A percentile compares a stretch with the other conserved stretches of the same genome.
Conservation (phyloP, 2,888 invertebrate species). For the Cyaniris semiargus region DNA sequence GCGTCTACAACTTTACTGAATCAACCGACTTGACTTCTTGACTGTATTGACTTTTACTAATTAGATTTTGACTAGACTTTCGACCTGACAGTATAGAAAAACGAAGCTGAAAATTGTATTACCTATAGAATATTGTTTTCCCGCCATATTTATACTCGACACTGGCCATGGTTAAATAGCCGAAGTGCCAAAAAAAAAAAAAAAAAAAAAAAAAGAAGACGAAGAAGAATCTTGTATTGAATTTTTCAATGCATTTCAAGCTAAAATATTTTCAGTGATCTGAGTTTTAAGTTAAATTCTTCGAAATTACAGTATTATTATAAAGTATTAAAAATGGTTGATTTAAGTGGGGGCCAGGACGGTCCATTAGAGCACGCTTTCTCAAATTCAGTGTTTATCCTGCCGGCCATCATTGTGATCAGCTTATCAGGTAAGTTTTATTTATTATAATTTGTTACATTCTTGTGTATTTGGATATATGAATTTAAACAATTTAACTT, state of each 20-base stretch:
- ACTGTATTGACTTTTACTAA: no score
- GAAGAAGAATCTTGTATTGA: no score
- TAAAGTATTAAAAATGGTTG: conserved; percentile 84
- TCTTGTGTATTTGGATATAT: background rate
- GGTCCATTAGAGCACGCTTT: conserved; percentile 92
- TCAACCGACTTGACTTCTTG: no score
- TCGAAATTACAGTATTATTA: conserved; percentile 53
- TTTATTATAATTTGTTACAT: conserved; percentile 9
- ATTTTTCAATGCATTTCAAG: conserved; percentile 6
- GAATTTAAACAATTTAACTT: background rate
- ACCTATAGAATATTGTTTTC: no score
- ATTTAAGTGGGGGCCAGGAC: conserved; percentile 88
- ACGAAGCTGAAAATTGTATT: no score
- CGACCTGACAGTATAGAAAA: no score
- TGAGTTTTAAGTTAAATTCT: conserved; percentile 40
- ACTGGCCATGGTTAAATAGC: no score
- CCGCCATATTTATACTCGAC: no score
- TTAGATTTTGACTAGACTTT: no score
- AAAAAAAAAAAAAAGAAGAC: no score
- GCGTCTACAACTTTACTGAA: no score
- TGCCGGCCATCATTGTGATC: conserved; percentile 90
- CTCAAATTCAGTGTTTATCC: conserved; percentile 91
- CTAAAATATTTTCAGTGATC: conserved; percentile 44
- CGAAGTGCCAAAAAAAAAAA: no score
- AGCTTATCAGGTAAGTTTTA: conserved; percentile 86